A percentile compares a stretch with the other conserved stretches of the same genome.
Conservation (phyloP, 2,888 invertebrate genomes). For the Hirtodrosophila trivittata region DNA sequence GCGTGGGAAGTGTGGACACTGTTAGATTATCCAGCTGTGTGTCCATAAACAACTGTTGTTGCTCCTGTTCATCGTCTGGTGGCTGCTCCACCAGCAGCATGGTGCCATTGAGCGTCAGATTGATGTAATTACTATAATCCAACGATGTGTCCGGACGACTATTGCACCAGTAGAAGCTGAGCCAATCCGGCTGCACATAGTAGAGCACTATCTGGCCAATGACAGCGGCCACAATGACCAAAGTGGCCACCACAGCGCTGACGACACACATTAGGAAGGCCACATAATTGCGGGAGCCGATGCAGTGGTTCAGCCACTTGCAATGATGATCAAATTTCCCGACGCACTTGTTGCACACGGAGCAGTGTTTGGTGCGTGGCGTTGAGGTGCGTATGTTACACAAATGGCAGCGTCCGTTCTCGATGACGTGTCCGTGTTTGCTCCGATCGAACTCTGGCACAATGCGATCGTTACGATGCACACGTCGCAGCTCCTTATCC, state of each 20-base stretch:
- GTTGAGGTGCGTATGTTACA: conserved; percentile 92
- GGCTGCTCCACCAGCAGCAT: conserved; percentile 58
- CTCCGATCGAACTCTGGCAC: conserved; percentile 94
- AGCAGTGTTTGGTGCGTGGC: conserved; percentile 95
- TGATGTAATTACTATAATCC: conserved; percentile 57
- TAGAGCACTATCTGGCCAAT: conserved; percentile 88
- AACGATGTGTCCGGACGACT: conserved; percentile 14
- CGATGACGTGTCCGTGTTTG: conserved; percentile 96
- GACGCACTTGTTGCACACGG: conserved; percentile 98
- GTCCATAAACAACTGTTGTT: conserved; percentile 25
- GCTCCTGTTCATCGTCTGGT: conserved; percentile 11
- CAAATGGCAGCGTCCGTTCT: conserved; percentile 96
- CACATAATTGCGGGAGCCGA: conserved; percentile 95
- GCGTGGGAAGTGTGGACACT: conserved; percentile 54
- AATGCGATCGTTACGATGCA: conserved; percentile 85
- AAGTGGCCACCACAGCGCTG: conserved; percentile 90
- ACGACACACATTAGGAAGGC: conserved; percentile 92
- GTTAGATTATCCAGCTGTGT: conserved; percentile 31
- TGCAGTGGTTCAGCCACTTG: conserved; percentile 99
- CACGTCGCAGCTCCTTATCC: conserved; percentile 89
- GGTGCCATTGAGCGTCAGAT: conserved; percentile 64
- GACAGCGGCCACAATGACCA: conserved; percentile 89
- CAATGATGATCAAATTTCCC: conserved; percentile 98
- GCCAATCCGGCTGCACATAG: conserved; percentile 86
- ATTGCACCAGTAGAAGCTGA: conserved; percentile 84